Evolutionary conservation across 1,140 invertebrate species (phyloP).

Genomic region (Pristionchus pacificus): DNA sequence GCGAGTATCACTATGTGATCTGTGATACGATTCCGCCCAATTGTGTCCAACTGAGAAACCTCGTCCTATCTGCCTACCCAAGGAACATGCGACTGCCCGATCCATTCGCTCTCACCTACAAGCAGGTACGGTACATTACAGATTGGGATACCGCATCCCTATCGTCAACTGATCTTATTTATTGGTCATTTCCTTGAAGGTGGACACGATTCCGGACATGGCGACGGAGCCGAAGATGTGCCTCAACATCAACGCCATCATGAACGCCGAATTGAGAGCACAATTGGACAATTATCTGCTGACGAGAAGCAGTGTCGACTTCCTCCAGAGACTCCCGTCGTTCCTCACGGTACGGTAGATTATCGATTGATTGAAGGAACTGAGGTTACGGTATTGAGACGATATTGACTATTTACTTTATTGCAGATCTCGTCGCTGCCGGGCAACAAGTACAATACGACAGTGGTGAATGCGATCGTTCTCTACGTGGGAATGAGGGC

Average conservation of each 20-base stretch:
- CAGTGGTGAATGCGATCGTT: constrained; percentile 91
- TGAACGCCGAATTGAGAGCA: constrained; percentile 54
- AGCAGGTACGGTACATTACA: constrained; percentile 11
- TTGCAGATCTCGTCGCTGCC: constrained; percentile 63
- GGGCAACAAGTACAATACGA: constrained; percentile 87
- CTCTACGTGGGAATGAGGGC: constrained; percentile 95
- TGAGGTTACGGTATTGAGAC: constrained; percentile 6
- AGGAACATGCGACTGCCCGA: constrained; percentile 94
- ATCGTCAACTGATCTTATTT: constrained; percentile 6
- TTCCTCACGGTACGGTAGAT: constrained; percentile 70
- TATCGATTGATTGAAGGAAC: constrained; percentile 13
- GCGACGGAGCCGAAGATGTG: constrained; percentile 77
- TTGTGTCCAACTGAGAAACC: constrained; percentile 96
- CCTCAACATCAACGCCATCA: constrained; percentile 68
- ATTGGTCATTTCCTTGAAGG: constrained; percentile 63
- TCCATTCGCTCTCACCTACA: constrained; percentile 85
- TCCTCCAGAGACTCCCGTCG: constrained; percentile 81
- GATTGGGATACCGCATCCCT: constrained; percentile 36
- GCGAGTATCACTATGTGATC: constrained; percentile 98
- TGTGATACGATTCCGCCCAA: constrained; percentile 98
- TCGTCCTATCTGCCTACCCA: constrained; percentile 94
- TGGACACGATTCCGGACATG: constrained; percentile 84
- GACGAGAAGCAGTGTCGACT: constrained; percentile 86
- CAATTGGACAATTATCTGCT: constrained; percentile 94
- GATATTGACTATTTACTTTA: constrained; percentile 8